A percentile compares a stretch with the other conserved stretches of the same genome.
phyloP scores from a whole-genome alignment of 2,113 vertebrate genomes.

The Oceanites oceanicus region DNA sequence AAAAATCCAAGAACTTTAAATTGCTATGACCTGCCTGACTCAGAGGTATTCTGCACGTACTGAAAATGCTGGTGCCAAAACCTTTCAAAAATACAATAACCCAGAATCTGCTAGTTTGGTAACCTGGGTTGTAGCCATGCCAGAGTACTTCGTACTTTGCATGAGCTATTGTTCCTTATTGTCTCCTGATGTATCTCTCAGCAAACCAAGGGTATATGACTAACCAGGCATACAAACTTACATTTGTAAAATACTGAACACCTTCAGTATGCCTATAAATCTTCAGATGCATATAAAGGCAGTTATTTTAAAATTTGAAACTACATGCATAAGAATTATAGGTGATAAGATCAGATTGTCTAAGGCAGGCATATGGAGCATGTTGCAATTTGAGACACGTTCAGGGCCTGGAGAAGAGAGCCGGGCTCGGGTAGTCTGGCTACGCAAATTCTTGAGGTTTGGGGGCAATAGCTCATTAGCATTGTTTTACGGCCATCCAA shows the following conservation, averaged over 20 bases:
- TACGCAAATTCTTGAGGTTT: not conserved
- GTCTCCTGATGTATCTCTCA: not conserved
- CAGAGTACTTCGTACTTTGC: not conserved
- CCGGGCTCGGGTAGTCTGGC: not conserved
- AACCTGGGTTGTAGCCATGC: not conserved
- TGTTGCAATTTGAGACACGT: not conserved
- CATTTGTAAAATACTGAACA: not conserved
- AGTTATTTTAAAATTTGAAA: not conserved
- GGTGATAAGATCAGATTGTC: not conserved
- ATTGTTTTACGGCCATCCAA: not conserved
- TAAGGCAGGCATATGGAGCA: not conserved
- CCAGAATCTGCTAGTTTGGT: not conserved
- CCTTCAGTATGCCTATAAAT: not conserved
- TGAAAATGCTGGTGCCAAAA: not conserved
- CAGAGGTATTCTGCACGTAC: not conserved
- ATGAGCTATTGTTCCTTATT: not conserved
- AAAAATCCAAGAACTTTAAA: not conserved
- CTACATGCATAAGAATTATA: not conserved
- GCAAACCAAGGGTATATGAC: not conserved
- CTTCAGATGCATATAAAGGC: not conserved
- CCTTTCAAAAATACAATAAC: not conserved
- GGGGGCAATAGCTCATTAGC: not conserved
- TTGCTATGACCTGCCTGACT: not conserved
- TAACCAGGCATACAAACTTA: not conserved
- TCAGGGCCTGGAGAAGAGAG: not conserved